Evolutionary conservation across 1,140 invertebrate genomes (phyloP).

Genomic region (Drosophila virilis): DNA sequence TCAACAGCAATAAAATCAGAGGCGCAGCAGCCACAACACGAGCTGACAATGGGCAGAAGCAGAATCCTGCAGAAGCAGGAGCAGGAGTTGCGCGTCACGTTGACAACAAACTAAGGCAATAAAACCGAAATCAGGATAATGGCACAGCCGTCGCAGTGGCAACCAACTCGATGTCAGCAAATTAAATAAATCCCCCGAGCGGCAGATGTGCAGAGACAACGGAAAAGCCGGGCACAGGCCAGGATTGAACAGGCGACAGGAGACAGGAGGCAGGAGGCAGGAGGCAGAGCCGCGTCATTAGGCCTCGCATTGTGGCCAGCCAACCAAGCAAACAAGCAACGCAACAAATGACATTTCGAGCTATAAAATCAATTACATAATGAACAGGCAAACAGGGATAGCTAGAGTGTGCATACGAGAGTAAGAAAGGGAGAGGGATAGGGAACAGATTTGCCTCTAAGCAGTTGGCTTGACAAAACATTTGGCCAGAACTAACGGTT

Average conservation of each 20-base stretch:
- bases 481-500: slow-evolving; percentile 1
- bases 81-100: slow-evolving; percentile 23
- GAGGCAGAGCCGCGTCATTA: slow-evolving; percentile 34
- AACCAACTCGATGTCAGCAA: slow-evolving; percentile 43
- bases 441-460: slow-evolving; percentile 1
- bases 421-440: background rate
- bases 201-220: slow-evolving; percentile 45
- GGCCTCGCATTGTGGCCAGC: slow-evolving; percentile 40
- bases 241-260: background rate
- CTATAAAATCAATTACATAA: slow-evolving; percentile 64
- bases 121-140: slow-evolving; percentile 61
- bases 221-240: too few species aligned
- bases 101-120: slow-evolving; percentile 56
- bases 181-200: slow-evolving; percentile 59
- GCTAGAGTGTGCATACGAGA: background rate
- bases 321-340: slow-evolving; percentile 34
- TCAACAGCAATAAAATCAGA: slow-evolving; percentile 53
- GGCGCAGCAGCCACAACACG: slow-evolving; percentile 35
- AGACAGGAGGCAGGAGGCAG: background rate
- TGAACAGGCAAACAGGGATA: slow-evolving; percentile 20
- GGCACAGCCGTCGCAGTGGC: slow-evolving; percentile 37
- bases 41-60: slow-evolving; percentile 20
- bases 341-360: slow-evolving; percentile 28
- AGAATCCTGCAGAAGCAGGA: background rate
- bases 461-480: slow-evolving; percentile 21